phyloP scores from a whole-genome alignment of 2,113 vertebrate genomes.

The Hippocampus guttulatus region DNA sequence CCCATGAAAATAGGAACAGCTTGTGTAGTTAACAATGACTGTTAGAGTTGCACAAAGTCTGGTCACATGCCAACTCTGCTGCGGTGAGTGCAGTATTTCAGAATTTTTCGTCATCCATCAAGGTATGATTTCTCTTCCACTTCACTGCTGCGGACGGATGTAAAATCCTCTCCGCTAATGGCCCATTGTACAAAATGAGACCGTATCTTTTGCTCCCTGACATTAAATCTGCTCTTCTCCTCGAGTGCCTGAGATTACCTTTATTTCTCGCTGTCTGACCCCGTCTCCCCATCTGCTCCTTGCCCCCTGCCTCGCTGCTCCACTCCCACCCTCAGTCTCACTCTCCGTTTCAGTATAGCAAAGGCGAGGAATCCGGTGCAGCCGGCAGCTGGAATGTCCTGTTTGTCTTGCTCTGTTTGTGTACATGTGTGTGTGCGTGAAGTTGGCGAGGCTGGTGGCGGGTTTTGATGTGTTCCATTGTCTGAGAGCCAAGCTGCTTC shows the following conservation, averaged over 20 bases:
- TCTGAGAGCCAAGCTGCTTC: conserved; percentile 77
- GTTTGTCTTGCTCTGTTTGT: conserved; percentile 75
- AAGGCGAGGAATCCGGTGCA: conserved; percentile 74
- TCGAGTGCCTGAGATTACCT: conserved; percentile 6
- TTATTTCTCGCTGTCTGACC: conserved; percentile 5
- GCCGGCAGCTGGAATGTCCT: conserved; percentile 80
- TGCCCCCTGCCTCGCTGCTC: conserved; percentile 43
- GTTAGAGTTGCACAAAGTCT: not conserved
- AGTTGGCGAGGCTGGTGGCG: conserved; percentile 67
- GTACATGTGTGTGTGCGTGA: conserved; percentile 45
- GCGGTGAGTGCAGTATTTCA: not conserved
- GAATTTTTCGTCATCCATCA: not conserved
- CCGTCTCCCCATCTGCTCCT: conserved; percentile 25
- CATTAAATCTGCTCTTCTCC: not conserved
- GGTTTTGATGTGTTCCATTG: conserved; percentile 80
- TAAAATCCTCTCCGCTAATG: not conserved
- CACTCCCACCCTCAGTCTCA: conserved; percentile 59
- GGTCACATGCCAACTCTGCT: not conserved
- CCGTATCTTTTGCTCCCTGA: not conserved
- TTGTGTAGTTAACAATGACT: not conserved
- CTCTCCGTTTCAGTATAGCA: conserved; percentile 71
- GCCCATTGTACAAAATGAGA: not conserved
- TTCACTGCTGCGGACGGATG: not conserved
- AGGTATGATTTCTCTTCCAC: not conserved
- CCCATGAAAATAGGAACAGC: too few species aligned